A percentile compares a stretch with the other conserved stretches of the same genome.
These are phyloP conservation scores for Drosophila testacea DNA, from an alignment of 2,888 invertebrate species.

Conservation along the genomic window DNA sequence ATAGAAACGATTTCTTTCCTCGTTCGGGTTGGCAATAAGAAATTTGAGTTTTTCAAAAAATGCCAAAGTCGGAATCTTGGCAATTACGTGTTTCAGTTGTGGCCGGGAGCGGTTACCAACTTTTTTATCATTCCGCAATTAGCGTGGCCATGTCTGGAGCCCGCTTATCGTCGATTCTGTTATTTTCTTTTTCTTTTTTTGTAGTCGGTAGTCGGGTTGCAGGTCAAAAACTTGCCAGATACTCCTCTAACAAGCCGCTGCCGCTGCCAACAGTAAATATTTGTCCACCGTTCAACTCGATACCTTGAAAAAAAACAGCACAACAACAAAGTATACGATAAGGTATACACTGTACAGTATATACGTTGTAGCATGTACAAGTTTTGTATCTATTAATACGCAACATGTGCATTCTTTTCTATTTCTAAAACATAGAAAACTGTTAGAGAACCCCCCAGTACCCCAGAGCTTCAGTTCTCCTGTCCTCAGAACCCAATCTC, in stretches of 20 bases:
- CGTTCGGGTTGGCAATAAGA: slow-evolving; percentile 41
- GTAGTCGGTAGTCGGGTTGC: slow-evolving; percentile 56
- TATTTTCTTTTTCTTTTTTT: slow-evolving; percentile 7
- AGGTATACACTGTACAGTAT: slow-evolving; percentile 9
- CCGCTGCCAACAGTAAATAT: slow-evolving; percentile 65
- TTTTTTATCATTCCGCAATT: slow-evolving; percentile 81
- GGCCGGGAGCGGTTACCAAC: slow-evolving; percentile 49
- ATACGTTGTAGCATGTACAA: neutral
- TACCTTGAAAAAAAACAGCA: slow-evolving; percentile 68
- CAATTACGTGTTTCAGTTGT: slow-evolving; percentile 54
- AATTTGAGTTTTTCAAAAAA: slow-evolving; percentile 22
- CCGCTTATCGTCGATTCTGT: slow-evolving; percentile 64
- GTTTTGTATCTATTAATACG: slow-evolving; percentile 55
- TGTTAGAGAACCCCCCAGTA: slow-evolving; percentile 17
- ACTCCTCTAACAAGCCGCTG: slow-evolving; percentile 60
- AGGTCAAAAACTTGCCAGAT: slow-evolving; percentile 55
- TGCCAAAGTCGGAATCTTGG: slow-evolving; percentile 57
- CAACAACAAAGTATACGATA: slow-evolving; percentile 5
- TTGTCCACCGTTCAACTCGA: slow-evolving; percentile 74
- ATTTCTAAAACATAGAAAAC: slow-evolving; percentile 28
- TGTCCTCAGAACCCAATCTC: slow-evolving; percentile 17
- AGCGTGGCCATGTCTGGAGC: slow-evolving; percentile 70
- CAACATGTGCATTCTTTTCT: slow-evolving; percentile 35
- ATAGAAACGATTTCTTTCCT: slow-evolving; percentile 43
- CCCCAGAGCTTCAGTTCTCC: neutral